A percentile compares a stretch with the other conserved stretches of the same genome.
Conservation (phyloP, 2,113 vertebrate species). For the Sapayoa aenigma region DNA sequence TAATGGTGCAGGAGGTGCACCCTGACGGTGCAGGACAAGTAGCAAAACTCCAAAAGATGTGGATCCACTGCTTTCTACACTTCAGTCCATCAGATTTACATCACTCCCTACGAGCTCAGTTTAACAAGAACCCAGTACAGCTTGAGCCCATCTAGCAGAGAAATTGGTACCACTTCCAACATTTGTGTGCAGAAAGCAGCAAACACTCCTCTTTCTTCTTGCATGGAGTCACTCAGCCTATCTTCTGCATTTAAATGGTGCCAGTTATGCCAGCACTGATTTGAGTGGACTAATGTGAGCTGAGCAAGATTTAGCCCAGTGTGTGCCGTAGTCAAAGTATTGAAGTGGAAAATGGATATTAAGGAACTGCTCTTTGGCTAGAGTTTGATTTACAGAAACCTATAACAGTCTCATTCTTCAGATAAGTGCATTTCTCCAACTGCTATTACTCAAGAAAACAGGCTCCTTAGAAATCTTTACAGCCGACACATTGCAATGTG, state of each 20-base stretch:
- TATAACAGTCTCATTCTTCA: conserved; percentile 49
- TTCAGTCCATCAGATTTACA: not conserved
- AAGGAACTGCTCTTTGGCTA: conserved; percentile 46
- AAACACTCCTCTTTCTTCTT: not conserved
- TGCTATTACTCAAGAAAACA: conserved; percentile 40
- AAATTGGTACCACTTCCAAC: not conserved
- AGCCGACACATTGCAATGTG: not conserved
- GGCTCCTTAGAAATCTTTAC: conserved; percentile 33
- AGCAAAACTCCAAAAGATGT: not conserved
- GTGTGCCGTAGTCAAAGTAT: not conserved
- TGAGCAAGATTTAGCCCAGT: not conserved
- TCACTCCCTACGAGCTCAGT: accelerated
- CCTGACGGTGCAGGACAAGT: not conserved
- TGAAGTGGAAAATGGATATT: conserved; percentile 45
- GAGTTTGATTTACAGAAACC: conserved; percentile 45
- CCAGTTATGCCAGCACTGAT: not conserved
- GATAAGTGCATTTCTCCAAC: conserved; percentile 53
- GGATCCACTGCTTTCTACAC: not conserved
- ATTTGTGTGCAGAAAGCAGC: not conserved
- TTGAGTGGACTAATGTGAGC: not conserved
- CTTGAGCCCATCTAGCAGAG: not conserved
- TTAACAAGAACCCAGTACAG: not conserved
- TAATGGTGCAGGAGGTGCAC: not conserved
- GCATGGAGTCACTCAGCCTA: not conserved
- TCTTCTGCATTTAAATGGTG: not conserved